Percentiles rank a stretch among this genome's conserved stretches.
These are phyloP conservation scores for Camponotus fellah DNA, from an alignment of 2,888 invertebrate species.

Conservation along the genomic window DNA sequence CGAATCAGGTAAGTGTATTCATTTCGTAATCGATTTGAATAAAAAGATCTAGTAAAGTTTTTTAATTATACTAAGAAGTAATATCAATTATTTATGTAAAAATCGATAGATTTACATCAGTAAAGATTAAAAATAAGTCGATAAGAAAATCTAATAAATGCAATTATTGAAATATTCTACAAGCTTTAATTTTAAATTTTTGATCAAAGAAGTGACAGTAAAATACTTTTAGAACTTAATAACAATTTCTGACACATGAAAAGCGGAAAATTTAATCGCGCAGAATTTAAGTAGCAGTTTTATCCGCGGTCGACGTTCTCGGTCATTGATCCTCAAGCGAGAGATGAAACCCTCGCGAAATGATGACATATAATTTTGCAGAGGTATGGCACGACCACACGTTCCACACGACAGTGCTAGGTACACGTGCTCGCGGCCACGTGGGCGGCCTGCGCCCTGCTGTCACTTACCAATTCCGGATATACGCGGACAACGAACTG, in stretches of 20 bases:
- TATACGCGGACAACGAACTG: conserved; percentile 95
- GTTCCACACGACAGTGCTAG: conserved; percentile 93
- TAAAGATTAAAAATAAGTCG: neutral
- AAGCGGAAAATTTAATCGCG: no score
- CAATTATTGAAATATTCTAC: neutral
- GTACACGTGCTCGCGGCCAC: conserved; percentile 93
- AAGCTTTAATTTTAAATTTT: neutral
- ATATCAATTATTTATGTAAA: neutral
- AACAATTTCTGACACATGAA: neutral
- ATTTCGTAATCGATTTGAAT: neutral
- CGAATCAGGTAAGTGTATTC: conserved; percentile 89
- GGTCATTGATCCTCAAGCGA: conserved; percentile 13
- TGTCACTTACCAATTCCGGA: conserved; percentile 94
- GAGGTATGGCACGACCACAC: conserved; percentile 95
- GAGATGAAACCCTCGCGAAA: conserved; percentile 6
- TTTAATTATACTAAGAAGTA: neutral
- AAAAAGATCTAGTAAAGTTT: neutral
- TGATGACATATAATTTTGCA: conserved; percentile 81
- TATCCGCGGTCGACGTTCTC: neutral
- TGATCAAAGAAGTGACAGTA: neutral
- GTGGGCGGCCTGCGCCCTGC: conserved; percentile 94
- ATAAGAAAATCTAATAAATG: neutral
- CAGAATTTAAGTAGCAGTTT: neutral
- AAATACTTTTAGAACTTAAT: neutral
- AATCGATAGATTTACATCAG: neutral